Evolutionary conservation across 2,888 invertebrate species (phyloP), one percentile per base, ranked within the genome.

Genomic region (Diploptera punctata): DNA sequence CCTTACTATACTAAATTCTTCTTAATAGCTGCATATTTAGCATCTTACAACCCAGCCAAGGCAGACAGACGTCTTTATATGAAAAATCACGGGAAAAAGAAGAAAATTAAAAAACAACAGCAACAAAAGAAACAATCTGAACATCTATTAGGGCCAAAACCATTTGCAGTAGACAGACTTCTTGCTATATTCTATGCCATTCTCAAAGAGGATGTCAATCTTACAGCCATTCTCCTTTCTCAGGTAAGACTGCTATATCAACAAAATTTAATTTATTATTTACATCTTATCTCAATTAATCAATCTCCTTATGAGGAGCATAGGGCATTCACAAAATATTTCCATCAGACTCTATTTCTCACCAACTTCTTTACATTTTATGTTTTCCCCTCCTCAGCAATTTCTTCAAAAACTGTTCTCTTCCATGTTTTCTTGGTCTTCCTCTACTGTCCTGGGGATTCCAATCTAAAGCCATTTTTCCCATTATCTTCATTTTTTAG

Each of bases 1-100:
- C 97, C 97, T 0, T 95, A 90, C 80, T 97, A 95, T 82, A 93
- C 95, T 0, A 97, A 97, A 82, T 97, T 89, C 81, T 85, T 98
- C 43, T 84, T 98, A 2, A 93, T 98, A 29, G 95, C 97, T 7
- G 93, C 96, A 0, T 98, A 94, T 81, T 84, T 98, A 74, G 97
- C 97, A 0, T 97, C 97, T 38, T 94, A 97, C 81, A 97, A 97
- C 82, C 94, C 97, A 1, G 89, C 93, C 0, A 94, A 93, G 77
- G 91, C 93, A 77, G 98, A 98, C 81, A 94, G 93, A 79, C 85
- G 93, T 61, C 84, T 97, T 57, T 97, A 96, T 81, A 89, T 94
- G 82, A 96, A 96, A 83, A 83, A 90, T 77, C 91, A 91, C 77
- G 91, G 89, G 0, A 93, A 91, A 79, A 90, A 89, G 73, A 73